Conservation (phyloP, 2,797 vertebrate genomes). For the Anabacerthia variegaticeps region DNA sequence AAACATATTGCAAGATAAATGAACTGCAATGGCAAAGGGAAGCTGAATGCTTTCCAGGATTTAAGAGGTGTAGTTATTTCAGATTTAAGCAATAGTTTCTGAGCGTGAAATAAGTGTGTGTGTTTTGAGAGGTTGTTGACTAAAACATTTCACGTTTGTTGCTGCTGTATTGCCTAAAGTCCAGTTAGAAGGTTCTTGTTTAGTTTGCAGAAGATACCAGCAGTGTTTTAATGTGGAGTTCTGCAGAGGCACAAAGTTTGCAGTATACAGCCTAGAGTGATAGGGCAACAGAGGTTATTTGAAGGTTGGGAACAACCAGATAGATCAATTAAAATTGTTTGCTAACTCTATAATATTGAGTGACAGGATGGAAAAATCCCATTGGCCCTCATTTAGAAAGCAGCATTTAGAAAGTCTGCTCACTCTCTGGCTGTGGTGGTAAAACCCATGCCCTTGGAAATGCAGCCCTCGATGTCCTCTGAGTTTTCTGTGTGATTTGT, state of each 20-base stretch:
- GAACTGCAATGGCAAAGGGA: constrained; percentile 5
- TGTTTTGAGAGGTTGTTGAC: background rate
- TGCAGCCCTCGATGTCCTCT: background rate
- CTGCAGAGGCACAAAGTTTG: background rate
- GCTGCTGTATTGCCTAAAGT: background rate
- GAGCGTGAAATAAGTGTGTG: background rate
- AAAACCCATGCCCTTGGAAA: background rate
- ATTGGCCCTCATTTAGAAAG: background rate
- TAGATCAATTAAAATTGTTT: constrained; percentile 29
- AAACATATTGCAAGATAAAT: constrained; percentile 44
- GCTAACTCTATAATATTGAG: background rate
- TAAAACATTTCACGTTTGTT: background rate
- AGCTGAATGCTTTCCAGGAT: constrained; percentile 31
- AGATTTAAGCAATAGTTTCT: background rate
- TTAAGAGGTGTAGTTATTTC: background rate
- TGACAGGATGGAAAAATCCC: constrained; percentile 17
- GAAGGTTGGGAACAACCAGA: constrained; percentile 3
- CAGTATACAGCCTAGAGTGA: background rate
- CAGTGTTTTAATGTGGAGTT: background rate
- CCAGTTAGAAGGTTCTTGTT: background rate
- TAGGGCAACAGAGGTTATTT: constrained; percentile 13
- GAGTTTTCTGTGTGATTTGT: background rate
- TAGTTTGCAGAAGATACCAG: background rate
- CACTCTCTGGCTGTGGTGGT: fast-evolving
- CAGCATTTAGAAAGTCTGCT: background rate